Percentiles rank a stretch among this genome's conserved stretches.
Conservation (phyloP, 2,113 vertebrate species). For the Phodopus roborovskii region DNA sequence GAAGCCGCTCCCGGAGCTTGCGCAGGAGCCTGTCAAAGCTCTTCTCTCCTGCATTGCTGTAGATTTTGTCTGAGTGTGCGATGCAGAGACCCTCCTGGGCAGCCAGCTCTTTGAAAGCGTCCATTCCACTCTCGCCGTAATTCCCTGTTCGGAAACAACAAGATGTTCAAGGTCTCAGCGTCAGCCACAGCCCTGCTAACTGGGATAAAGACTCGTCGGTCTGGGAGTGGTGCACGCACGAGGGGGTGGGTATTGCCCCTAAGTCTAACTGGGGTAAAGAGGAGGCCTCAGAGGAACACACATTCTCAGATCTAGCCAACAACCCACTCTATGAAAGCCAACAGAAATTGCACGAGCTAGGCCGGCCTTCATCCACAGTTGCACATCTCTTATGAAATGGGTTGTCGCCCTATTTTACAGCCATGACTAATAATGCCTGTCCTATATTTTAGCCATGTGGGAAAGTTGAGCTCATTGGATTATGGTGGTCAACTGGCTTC, state of each 20-base stretch:
- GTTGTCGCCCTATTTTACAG: slow-evolving; percentile 13
- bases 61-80: slow-evolving; percentile 99
- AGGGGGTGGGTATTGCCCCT: neutral
- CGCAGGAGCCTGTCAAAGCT: slow-evolving; percentile 96
- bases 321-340: neutral
- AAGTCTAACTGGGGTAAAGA: neutral
- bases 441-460: neutral
- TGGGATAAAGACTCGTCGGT: neutral
- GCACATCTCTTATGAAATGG: neutral
- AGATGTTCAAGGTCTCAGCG: neutral
- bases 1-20: slow-evolving; percentile 95
- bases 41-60: slow-evolving; percentile 98
- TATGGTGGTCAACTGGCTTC: neutral
- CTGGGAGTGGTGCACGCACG: neutral
- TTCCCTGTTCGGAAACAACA: slow-evolving; percentile 90
- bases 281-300: neutral
- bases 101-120: slow-evolving; percentile 98
- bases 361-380: neutral
- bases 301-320: neutral
- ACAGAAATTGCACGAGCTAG: neutral
- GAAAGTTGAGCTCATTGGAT: neutral
- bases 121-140: slow-evolving; percentile 99
- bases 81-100: slow-evolving; percentile 97
- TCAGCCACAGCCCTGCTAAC: neutral
- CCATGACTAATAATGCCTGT: neutral